A percentile compares a stretch with the other conserved stretches of the same genome.
These are phyloP conservation scores for Orgyia antiqua DNA, from an alignment of 2,888 invertebrate genomes.

Conservation along the genomic window DNA sequence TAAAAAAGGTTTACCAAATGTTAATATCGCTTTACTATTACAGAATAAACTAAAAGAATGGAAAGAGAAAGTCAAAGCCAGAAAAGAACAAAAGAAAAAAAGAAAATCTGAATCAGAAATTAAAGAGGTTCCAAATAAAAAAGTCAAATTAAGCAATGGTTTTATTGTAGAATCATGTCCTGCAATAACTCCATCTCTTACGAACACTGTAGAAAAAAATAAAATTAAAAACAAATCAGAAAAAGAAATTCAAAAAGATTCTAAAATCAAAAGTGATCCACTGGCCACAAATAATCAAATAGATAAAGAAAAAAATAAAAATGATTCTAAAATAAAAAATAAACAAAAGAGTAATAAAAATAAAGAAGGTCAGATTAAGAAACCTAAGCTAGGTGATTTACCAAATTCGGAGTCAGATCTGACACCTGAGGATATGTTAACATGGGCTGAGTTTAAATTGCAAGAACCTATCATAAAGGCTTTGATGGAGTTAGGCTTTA, in stretches of 20 bases:
- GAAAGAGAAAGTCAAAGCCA: conserved; percentile 17
- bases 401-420: conserved; percentile 32
- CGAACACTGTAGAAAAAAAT: conserved; percentile 22
- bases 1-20: too few relatives aligned
- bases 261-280: conserved; percentile 3
- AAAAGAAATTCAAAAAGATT: too few relatives aligned
- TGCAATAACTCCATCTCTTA: conserved; percentile 38
- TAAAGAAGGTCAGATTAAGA: conserved; percentile 21
- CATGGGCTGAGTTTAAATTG: conserved; percentile 84
- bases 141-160: conserved; percentile 45
- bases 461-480: conserved; percentile 84
- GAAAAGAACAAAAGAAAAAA: conserved; percentile 27
- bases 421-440: conserved; percentile 68
- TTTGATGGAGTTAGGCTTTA: conserved; percentile 86
- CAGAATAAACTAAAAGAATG: conserved; percentile 34
- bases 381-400: conserved; percentile 49
- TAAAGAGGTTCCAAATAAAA: conserved; percentile 28
- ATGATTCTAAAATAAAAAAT: conserved; percentile 7
- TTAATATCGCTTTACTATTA: too few relatives aligned
- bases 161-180: conserved; percentile 55
- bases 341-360: conserved; percentile 5
- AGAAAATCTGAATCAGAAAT: conserved; percentile 19
- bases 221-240: conserved; percentile 18
- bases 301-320: conserved; percentile 17
- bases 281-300: conserved; percentile 6